phyloP scores from a whole-genome alignment of 2,888 invertebrate species.

The Hemithea aestivaria region DNA sequence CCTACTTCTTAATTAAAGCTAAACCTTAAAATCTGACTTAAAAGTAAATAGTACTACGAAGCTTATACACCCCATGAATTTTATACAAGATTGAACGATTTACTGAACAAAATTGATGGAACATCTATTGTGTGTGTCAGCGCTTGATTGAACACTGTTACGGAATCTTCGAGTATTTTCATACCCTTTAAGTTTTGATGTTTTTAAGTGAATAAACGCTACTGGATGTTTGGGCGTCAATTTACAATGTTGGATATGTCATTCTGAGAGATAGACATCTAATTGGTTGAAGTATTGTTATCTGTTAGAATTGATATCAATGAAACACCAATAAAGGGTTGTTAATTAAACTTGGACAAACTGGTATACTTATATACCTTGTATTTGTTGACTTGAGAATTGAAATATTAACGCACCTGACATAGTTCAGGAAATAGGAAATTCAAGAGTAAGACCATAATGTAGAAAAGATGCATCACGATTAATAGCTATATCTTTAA shows the following conservation, averaged over 20 bases:
- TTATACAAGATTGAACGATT: slow-evolving; percentile 79
- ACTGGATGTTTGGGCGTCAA: slow-evolving; percentile 13
- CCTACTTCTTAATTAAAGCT: background rate
- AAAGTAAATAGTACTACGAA: slow-evolving; percentile 6
- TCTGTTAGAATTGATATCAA: too few species aligned
- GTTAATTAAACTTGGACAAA: too few species aligned
- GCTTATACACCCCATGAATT: slow-evolving; percentile 71
- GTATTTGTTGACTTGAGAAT: too few species aligned
- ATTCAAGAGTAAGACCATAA: too few species aligned
- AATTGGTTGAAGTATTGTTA: too few species aligned
- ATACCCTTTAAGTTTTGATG: slow-evolving; percentile 5
- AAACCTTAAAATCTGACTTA: slow-evolving; percentile 6
- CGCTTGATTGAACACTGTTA: slow-evolving; percentile 61
- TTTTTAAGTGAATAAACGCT: slow-evolving; percentile 17
- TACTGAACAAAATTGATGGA: slow-evolving; percentile 76
- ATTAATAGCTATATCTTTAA: too few species aligned
- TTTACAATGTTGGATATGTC: slow-evolving; percentile 7
- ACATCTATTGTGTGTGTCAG: slow-evolving; percentile 72
- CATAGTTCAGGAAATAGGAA: too few species aligned
- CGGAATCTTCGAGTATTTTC: slow-evolving; percentile 17
- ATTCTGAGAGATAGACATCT: slow-evolving; percentile 2
- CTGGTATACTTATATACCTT: too few species aligned
- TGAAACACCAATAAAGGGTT: too few species aligned
- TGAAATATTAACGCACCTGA: too few species aligned
- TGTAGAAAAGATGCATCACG: too few species aligned